Percentiles rank a stretch among this genome's conserved stretches.
phyloP scores from a whole-genome alignment of 1,140 invertebrate genomes.

The Formica selysi region DNA sequence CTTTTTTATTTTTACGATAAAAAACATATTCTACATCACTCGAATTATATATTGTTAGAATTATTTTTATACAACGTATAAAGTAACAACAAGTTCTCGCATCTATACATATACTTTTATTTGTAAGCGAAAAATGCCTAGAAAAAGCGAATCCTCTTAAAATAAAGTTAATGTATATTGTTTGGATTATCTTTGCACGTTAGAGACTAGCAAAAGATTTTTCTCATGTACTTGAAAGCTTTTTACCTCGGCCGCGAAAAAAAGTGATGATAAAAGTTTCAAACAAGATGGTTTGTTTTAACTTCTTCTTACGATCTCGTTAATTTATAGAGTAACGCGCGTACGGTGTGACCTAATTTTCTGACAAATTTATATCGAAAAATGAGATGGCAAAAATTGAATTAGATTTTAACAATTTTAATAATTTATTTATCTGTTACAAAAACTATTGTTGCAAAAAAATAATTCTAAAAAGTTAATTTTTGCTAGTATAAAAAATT shows the following conservation, averaged over 20 bases:
- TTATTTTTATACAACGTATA: not conserved
- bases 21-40: too few relatives aligned
- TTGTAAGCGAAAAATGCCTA: not conserved
- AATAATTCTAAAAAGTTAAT: not conserved
- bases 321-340: constrained; percentile 20
- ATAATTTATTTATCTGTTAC: not conserved
- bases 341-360: constrained; percentile 3
- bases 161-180: constrained; percentile 15
- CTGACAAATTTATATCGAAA: not conserved
- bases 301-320: constrained; percentile 51
- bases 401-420: not conserved
- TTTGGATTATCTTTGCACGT: constrained; percentile 47
- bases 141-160: constrained; percentile 21
- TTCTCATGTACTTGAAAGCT: constrained; percentile 37
- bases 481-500: not conserved
- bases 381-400: not conserved
- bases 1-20: too few relatives aligned
- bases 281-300: constrained; percentile 56
- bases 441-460: not conserved
- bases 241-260: constrained; percentile 24
- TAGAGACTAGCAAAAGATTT: constrained; percentile 22
- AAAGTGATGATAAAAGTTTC: constrained; percentile 51
- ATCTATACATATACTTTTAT: not conserved
- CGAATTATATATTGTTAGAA: not conserved
- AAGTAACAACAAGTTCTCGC: constrained; percentile 7